Percentiles rank a stretch among this genome's conserved stretches.
Evolutionary conservation across 2,888 invertebrate genomes (phyloP).

Genomic region (Ectemnius cavifrons): DNA sequence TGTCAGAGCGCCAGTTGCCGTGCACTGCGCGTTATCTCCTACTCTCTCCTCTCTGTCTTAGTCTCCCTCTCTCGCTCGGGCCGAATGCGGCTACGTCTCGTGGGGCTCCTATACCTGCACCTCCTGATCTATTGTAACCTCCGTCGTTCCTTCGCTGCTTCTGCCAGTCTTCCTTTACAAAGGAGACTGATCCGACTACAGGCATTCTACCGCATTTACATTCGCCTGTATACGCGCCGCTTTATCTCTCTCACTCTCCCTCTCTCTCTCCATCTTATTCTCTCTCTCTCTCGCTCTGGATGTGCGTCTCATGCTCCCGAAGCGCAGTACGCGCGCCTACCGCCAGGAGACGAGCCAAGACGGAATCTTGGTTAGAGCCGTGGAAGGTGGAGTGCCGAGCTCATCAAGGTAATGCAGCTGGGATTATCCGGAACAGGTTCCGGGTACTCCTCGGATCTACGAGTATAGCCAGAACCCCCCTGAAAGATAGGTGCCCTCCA

Average conservation of each 20-base stretch:
- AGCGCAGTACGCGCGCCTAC: conserved; percentile 45
- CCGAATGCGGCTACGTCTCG: conserved; percentile 58
- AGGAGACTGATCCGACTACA: neutral
- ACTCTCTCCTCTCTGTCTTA: conserved; percentile 33
- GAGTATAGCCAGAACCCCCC: conserved; percentile 57
- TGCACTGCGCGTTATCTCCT: conserved; percentile 35
- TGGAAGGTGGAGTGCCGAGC: conserved; percentile 67
- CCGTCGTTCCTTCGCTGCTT: conserved; percentile 33
- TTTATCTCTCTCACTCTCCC: conserved; percentile 13
- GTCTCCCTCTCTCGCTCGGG: conserved; percentile 41
- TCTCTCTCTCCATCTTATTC: neutral
- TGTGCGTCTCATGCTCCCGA: conserved; percentile 56
- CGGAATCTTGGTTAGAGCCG: conserved; percentile 49
- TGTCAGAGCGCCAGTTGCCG: conserved; percentile 45
- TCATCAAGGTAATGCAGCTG: conserved; percentile 78
- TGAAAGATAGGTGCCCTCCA: conserved; percentile 63
- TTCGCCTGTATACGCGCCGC: conserved; percentile 17
- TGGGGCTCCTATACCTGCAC: conserved; percentile 52
- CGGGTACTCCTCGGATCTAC: conserved; percentile 58
- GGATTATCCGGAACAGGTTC: conserved; percentile 73
- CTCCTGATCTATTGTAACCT: conserved; percentile 56
- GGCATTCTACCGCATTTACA: conserved; percentile 4
- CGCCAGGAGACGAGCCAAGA: conserved; percentile 51
- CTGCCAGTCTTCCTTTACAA: conserved; percentile 18
- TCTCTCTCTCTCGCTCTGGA: conserved; percentile 21